Base-by-base conservation (phyloP, 2,797 vertebrate species). In the Monodelphis domestica region DNA sequence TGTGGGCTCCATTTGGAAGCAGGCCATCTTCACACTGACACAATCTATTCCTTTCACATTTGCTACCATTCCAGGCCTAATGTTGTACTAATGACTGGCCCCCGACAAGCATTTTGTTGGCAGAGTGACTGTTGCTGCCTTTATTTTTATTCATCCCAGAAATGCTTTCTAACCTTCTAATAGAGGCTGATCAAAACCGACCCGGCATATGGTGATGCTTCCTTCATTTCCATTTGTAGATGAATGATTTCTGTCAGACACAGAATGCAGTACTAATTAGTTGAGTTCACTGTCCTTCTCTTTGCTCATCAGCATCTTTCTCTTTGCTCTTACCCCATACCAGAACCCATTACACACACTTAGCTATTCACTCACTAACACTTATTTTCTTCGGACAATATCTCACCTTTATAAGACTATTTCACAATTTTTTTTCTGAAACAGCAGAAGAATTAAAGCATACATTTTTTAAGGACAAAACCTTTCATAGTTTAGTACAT, bases 41-140 rank as follows among this genome's bases (percentile, higher is more conserved):
- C 52, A 88, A 88, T n/a, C 87, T 88, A 88, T 53, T 88, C 87
- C 50, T 88, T 88, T 88, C 87, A 88, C 87, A 88, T 88, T 88
- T 88, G 87, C 87, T n/a, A 88, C 87, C 87, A 53, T 52, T 88
- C 87, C 50, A 33, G 53, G 28, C 87, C 53, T 52, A 88, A 88
- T 53, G 87, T 53, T 33, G 51, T 52, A 88, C 51, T 88, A 88
- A 88, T 88, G 87, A 88, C 51, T 88, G 87, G 52, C 87, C 50
- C 87, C 87, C 28, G 29, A 88, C 52, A 88, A 52, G 87, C 51
- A 50, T 53, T 53, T 88, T 53, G 51, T 30, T 88, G 87, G 53
- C 87, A 88, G 51, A 7, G 5, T 88, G 53, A 53, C 51, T 53
- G 12, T 53, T 33, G 70, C 29, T 88, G 87, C 51, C 53, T 53